Evolutionary conservation across 2,113 vertebrate genomes (phyloP).

Genomic region (Callaeas wilsoni): DNA sequence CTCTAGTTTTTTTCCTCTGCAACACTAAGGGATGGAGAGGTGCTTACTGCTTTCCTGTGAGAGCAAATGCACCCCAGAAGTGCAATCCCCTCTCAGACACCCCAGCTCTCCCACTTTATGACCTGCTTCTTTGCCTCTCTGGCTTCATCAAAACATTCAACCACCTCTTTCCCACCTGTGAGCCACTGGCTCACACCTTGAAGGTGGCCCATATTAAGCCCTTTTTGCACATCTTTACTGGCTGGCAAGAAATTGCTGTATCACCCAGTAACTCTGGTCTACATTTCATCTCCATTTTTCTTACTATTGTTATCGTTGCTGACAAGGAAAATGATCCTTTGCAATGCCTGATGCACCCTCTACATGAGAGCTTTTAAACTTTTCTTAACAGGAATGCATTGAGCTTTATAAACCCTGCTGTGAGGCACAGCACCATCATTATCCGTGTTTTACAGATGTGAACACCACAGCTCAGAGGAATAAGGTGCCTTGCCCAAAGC

Average conservation of each 20-base stretch:
- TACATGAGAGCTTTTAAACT: background rate
- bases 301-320: background rate
- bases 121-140: background rate
- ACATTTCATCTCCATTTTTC: background rate
- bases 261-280: background rate
- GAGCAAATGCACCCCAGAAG: background rate
- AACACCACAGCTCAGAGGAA: background rate
- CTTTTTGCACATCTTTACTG: background rate
- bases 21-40: background rate
- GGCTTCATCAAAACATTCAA: background rate
- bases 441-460: background rate
- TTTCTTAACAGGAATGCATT: background rate
- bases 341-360: background rate
- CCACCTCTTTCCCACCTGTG: background rate
- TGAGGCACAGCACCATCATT: background rate
- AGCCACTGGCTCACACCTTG: background rate
- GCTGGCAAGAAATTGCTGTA: background rate
- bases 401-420: background rate
- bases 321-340: background rate
- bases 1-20: background rate
- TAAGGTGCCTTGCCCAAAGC: background rate
- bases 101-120: background rate
- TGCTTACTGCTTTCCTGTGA: background rate
- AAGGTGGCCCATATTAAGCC: background rate
- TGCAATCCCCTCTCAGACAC: background rate